Percentiles rank a stretch among this genome's conserved stretches.
Evolutionary conservation across 2,888 invertebrate genomes (phyloP).

Genomic region (Mechanitis messenoides): DNA sequence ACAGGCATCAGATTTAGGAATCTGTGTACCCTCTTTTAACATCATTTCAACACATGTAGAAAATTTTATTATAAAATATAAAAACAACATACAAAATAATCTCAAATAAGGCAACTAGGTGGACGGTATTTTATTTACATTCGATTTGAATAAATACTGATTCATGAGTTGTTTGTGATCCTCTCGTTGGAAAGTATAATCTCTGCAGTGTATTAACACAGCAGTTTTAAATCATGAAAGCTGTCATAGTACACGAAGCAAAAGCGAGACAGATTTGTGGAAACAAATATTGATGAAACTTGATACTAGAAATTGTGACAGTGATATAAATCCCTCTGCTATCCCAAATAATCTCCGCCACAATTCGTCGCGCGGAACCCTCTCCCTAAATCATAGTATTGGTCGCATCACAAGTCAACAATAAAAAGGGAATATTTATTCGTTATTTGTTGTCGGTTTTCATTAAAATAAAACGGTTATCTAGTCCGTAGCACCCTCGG

Average conservation of each 20-base stretch:
- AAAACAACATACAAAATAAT: conserved; percentile 1
- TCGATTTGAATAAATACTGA: conserved; percentile 24
- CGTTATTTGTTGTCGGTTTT: conserved; percentile 75
- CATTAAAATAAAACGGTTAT: conserved; percentile 73
- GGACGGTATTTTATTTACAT: conserved; percentile 16
- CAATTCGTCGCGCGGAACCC: conserved; percentile 64
- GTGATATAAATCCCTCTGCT: conserved; percentile 61
- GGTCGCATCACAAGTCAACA: conserved; percentile 63
- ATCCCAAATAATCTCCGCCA: conserved; percentile 65
- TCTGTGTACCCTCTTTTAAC: conserved; percentile 51
- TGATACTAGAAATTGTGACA: conserved; percentile 57
- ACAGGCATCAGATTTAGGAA: conserved; percentile 47
- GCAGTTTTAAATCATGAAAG: background rate
- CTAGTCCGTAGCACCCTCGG: conserved; percentile 65
- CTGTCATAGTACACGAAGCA: background rate
- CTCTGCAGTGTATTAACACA: conserved; percentile 8
- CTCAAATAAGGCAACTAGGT: conserved; percentile 5
- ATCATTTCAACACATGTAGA: conserved; percentile 54
- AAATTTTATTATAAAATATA: conserved; percentile 32
- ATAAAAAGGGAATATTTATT: conserved; percentile 72
- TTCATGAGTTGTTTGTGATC: conserved; percentile 19
- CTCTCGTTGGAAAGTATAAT: conserved; percentile 28
- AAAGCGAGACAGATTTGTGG: conserved; percentile 26
- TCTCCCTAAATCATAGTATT: conserved; percentile 70
- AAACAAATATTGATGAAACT: conserved; percentile 59